These are phyloP conservation scores for Esox niger DNA, from an alignment of 2,113 vertebrate species.

Conservation along the genomic window DNA sequence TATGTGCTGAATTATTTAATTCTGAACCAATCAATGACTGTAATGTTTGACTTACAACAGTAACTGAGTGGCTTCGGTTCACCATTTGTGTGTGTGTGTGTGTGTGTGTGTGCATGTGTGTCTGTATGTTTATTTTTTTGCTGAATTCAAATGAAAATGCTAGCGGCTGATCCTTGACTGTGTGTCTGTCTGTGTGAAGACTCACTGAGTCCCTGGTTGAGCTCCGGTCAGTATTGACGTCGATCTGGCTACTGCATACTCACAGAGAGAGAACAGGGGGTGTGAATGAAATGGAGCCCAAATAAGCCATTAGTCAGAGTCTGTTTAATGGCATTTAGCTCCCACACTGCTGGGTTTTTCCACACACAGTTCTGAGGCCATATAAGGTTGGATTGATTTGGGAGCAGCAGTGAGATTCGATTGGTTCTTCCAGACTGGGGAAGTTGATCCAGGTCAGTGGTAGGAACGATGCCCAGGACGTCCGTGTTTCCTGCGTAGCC, in stretches of 20 bases:
- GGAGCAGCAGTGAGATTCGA: too few relatives aligned
- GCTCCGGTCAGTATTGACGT: conserved; percentile 9
- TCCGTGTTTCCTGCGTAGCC: conserved; percentile 1
- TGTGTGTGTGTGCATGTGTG: neutral
- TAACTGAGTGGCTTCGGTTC: conserved; percentile 30
- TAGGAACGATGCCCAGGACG: neutral
- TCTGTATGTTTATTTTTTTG: neutral
- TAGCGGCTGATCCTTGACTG: conserved; percentile 19
- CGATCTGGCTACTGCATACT: conserved; percentile 2
- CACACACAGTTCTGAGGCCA: too few relatives aligned
- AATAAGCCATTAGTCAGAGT: neutral
- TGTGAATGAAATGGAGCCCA: neutral
- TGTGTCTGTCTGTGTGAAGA: neutral
- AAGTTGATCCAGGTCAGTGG: neutral
- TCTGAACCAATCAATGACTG: conserved; percentile 46
- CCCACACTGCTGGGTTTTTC: too few relatives aligned
- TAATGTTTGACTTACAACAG: conserved; percentile 47
- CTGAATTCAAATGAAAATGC: neutral
- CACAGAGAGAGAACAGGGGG: neutral
- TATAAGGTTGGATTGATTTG: too few relatives aligned
- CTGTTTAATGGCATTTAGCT: neutral
- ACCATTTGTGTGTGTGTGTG: conserved; percentile 11
- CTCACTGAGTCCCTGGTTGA: neutral
- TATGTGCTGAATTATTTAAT: conserved; percentile 53
- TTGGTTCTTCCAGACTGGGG: too few relatives aligned